Conservation (phyloP, 2,888 invertebrate genomes). For the Apotomis turbidana region DNA sequence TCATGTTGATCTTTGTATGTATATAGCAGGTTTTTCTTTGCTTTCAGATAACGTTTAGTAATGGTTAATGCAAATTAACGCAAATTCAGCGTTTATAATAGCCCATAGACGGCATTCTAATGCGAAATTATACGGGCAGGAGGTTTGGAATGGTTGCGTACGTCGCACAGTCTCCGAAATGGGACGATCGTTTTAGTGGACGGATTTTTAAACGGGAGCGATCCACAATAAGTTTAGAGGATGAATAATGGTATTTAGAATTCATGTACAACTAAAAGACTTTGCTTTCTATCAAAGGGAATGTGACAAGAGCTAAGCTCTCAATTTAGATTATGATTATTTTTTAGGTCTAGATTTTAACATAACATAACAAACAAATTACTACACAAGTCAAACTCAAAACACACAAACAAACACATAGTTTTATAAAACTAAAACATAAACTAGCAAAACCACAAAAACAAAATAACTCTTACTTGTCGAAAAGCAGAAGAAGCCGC, state of each 20-base stretch:
- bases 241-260: no score
- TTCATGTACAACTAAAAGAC: no score
- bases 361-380: neutral
- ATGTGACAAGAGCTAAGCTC: no score
- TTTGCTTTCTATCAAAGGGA: no score
- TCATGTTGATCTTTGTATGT: no score
- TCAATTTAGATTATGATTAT: no score
- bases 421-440: neutral
- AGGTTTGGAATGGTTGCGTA: neutral
- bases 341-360: neutral
- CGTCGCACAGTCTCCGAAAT: neutral
- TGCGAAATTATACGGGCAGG: slow-evolving; percentile 8
- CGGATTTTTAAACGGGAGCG: no score
- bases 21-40: no score
- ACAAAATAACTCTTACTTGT: slow-evolving; percentile 34
- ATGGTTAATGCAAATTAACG: no score
- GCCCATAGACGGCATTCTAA: slow-evolving; percentile 5
- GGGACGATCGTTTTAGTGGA: neutral
- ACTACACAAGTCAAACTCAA: neutral
- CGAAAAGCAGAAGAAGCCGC: slow-evolving; percentile 36
- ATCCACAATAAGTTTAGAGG: no score
- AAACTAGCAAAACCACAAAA: slow-evolving; percentile 20
- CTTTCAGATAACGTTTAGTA: no score
- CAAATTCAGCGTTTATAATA: no score
- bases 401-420: neutral